These are phyloP conservation scores for Orthonyx spaldingii DNA, from an alignment of 2,113 vertebrate genomes.

Conservation along the genomic window DNA sequence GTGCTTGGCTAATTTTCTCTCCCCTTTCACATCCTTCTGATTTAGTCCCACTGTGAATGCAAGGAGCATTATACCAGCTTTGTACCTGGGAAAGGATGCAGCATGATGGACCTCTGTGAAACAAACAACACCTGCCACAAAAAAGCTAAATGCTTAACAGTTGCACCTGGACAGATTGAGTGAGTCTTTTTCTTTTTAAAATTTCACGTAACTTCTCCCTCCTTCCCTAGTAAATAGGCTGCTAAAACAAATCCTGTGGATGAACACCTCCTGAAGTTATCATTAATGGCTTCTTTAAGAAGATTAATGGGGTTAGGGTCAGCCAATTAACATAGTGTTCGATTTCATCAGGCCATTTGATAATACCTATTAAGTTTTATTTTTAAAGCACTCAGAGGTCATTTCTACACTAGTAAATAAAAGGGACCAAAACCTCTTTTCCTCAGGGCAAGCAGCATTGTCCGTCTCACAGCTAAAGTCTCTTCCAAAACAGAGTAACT, in stretches of 20 bases:
- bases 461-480: neutral
- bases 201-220: neutral
- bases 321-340: neutral
- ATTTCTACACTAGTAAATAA: neutral
- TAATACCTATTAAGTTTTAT: neutral
- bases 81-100: slow-evolving; percentile 73
- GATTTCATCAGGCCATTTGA: neutral
- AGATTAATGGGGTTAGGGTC: neutral
- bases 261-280: neutral
- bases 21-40: neutral
- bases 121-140: slow-evolving; percentile 79
- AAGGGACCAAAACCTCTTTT: neutral
- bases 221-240: neutral
- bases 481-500: neutral
- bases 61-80: slow-evolving; percentile 77
- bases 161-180: slow-evolving; percentile 72
- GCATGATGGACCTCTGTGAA: slow-evolving; percentile 73
- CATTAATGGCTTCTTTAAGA: neutral
- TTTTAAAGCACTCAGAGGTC: neutral
- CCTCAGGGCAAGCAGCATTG: neutral
- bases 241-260: neutral
- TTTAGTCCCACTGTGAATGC: slow-evolving; percentile 90
- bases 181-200: slow-evolving; percentile 65
- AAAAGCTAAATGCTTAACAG: slow-evolving; percentile 80
- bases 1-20: neutral